Base-by-base conservation (phyloP, 1,140 invertebrate genomes). In the Panulirus ornatus region DNA sequence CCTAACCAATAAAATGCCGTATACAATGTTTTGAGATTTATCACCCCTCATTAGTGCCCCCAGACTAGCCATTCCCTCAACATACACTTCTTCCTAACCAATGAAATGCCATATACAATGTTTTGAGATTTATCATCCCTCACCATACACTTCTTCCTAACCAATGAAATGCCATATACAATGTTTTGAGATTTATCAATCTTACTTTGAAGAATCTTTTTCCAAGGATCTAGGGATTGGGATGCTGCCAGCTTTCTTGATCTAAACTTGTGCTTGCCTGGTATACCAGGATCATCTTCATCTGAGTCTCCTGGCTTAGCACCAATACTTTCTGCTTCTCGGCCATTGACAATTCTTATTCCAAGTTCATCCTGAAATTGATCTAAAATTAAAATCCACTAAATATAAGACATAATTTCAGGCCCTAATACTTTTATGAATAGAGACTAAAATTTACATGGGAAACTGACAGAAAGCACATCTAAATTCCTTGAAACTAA, bases 251-350 rank as follows among this genome's bases (percentile, higher is more conserved):
- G 66, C 79, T 40, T 88, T 83, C 78, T 92, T 84, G 84, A 42
- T 40, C 73, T 71, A 63, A 92, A 73, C 70, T 88, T 82, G 70
- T 84, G 75, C 51, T 88, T 75, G 27, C 91, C 91, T 1, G 91
- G 83, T 14, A 86, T 76, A 70, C 94, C 94, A 9, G 47, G 42
- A 63, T 94, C 94, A 44, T 95, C 95, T 51, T 94, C 94, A 79
- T 94, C 95, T 82, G 96, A 96, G 66, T 96, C 96, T 34, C 95
- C 95, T 22, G 96, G 97, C 27, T 96, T 96, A 92, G 97, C 94
- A 92, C 97, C 96, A 93, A 97, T 96, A 79, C 96, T 94, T 89
- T 96, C 97, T 16, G 97, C 97, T 93, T 97, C 97, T 83, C 96
- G 94, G 47, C 97, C 97, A 93, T 96, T 97, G 47, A 98, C 94